Evolutionary conservation across 1,140 invertebrate species (phyloP), one percentile per base, ranked within the genome.

Genomic region (Lordiphosa mommai): DNA sequence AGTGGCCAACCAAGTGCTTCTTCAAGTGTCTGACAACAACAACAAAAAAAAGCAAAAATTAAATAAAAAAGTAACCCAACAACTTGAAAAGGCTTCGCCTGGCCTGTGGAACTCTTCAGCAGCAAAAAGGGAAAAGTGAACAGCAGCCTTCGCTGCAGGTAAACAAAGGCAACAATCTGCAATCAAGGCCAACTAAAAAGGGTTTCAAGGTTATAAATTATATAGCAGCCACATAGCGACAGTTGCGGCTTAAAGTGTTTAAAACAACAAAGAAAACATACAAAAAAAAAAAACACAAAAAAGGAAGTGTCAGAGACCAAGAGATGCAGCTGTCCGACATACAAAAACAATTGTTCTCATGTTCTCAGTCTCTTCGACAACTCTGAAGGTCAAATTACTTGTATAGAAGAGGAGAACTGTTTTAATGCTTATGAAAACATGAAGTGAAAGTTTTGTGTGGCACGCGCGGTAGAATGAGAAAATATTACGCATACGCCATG

Each of bases 191-290:
- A 84, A 61, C 49, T 33, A 9, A 52, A 71, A 65, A 77, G 56
- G 72, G 68, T 65, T 84, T 85, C 72, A 82, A 84, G 79, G 77
- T 77, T 85, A 65, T 67, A 67, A 82, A 74, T 74, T 70, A 71
- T 47, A 51, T 38, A 23, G 20, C 61, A 52, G 49, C 14, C 43
- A 8, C 27, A n/a, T n/a, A 43, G 32, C 49, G 43, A 17, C 51
- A 44, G 30, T 44, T 52, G 41, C 40, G 33, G 47, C 49, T 50
- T 49, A 32, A 66, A 68, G 34, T 50, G 52, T 48, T 63, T 47
- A 23, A 23, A 23, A 23, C 20, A 23, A 23, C 4, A 23, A 23
- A 17, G 1, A 1, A 17, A 17, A 17, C 1, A 17, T 2, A 1
- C 1, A 17, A 1, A 17, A 3, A 17, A 3, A 1, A 17, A 3